Conservation (phyloP, 2,113 vertebrate genomes). For the Ictalurus punctatus region DNA sequence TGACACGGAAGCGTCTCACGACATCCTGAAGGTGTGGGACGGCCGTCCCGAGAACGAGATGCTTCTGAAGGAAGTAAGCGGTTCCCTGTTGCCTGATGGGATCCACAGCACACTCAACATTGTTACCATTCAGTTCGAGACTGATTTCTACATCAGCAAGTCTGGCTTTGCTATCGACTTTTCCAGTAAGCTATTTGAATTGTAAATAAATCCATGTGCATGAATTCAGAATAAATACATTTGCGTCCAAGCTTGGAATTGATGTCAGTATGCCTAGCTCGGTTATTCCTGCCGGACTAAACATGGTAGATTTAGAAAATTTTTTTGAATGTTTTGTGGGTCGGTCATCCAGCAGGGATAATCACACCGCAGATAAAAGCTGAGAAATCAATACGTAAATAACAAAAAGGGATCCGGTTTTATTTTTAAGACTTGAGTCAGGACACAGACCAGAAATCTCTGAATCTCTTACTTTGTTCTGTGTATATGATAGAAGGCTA, state of each 20-base stretch:
- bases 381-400: not conserved
- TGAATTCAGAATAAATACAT: not conserved
- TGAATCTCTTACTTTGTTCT: not conserved
- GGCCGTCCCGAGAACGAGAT: constrained; percentile 94
- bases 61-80: constrained; percentile 93
- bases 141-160: constrained; percentile 99
- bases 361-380: not conserved
- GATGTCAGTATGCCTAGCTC: not conserved
- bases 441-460: not conserved
- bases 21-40: constrained; percentile 96
- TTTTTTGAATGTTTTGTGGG: not conserved
- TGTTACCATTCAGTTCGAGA: constrained; percentile 96
- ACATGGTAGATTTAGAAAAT: not conserved
- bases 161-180: constrained; percentile 98
- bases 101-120: constrained; percentile 96
- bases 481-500: not conserved
- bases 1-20: constrained; percentile 96
- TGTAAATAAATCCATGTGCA: not conserved
- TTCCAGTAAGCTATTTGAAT: constrained; percentile 84
- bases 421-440: not conserved
- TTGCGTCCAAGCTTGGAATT: not conserved
- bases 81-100: constrained; percentile 92
- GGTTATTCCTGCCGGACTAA: too few relatives aligned
- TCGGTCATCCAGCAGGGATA: not conserved
- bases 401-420: not conserved